These are phyloP conservation scores for Holothuria scabra DNA, from an alignment of 53 echinoderm and acorn worm species.

Conservation along the genomic window DNA sequence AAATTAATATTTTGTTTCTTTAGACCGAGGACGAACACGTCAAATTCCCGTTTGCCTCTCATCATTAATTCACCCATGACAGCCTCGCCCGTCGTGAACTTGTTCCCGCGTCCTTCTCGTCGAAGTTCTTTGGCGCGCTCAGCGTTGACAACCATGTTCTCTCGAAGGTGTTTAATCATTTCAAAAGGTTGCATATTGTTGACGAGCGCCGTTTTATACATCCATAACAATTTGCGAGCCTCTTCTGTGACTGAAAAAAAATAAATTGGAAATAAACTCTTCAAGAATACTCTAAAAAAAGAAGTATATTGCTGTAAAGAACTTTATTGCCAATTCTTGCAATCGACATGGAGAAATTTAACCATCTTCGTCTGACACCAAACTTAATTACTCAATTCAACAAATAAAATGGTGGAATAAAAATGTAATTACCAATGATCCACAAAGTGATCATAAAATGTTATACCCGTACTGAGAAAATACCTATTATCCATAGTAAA, in stretches of 20 bases:
- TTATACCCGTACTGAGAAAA: no score
- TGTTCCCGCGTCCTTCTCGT: conserved; percentile 73
- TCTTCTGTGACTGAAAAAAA: conserved; percentile 73
- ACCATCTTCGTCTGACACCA: no score
- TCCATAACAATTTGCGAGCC: conserved; percentile 70
- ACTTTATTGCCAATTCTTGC: no score
- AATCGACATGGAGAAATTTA: no score
- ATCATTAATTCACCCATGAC: conserved; percentile 79
- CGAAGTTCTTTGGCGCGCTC: conserved; percentile 78
- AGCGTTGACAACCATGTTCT: conserved; percentile 77
- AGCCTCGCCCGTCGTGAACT: conserved; percentile 71
- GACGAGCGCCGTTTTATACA: conserved; percentile 65
- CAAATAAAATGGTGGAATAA: no score
- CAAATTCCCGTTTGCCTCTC: conserved; percentile 84
- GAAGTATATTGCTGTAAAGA: no score
- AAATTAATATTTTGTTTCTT: conserved; percentile 76
- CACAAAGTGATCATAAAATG: no score
- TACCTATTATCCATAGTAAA: no score
- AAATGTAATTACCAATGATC: no score
- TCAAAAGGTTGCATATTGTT: conserved; percentile 76
- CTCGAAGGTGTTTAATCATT: conserved; percentile 80
- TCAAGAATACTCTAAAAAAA: no score
- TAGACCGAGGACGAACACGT: conserved; percentile 75
- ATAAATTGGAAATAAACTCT: background rate
- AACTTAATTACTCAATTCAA: no score